A percentile compares a stretch with the other conserved stretches of the same genome.
These are phyloP conservation scores for Lasioglossum villosulum DNA, from an alignment of 2,888 invertebrate genomes.

Conservation along the genomic window DNA sequence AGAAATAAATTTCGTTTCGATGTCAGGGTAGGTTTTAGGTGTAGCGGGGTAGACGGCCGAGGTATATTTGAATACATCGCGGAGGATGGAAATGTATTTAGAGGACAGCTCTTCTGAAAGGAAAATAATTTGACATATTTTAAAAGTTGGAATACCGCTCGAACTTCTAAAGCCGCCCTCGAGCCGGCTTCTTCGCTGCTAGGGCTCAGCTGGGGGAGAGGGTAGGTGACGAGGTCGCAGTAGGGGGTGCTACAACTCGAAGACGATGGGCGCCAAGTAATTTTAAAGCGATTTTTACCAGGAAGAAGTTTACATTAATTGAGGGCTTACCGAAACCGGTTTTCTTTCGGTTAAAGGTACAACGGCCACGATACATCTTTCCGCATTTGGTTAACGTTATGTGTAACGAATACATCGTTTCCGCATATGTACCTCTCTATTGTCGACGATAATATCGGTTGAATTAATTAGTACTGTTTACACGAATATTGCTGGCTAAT, in stretches of 20 bases:
- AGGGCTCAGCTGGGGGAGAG: slow-evolving; percentile 65
- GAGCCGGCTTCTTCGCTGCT: slow-evolving; percentile 58
- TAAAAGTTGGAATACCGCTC: slow-evolving; percentile 82
- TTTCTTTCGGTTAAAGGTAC: background rate
- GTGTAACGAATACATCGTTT: background rate
- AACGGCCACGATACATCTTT: background rate
- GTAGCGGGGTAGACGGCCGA: slow-evolving; percentile 10
- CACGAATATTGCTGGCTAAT: background rate
- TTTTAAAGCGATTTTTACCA: slow-evolving; percentile 79
- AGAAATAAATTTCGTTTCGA: slow-evolving; percentile 54
- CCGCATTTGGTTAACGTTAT: background rate
- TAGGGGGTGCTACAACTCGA: slow-evolving; percentile 41
- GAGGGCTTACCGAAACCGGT: slow-evolving; percentile 71
- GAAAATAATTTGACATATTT: slow-evolving; percentile 84
- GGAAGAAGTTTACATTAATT: slow-evolving; percentile 80
- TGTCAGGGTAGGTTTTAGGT: slow-evolving; percentile 14
- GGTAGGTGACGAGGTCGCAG: slow-evolving; percentile 55
- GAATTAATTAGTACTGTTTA: background rate
- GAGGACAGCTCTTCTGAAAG: slow-evolving; percentile 76
- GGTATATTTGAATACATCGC: slow-evolving; percentile 78
- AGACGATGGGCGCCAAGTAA: slow-evolving; percentile 73
- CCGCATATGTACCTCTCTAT: background rate
- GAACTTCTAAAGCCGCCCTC: slow-evolving; percentile 76
- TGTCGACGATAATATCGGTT: background rate
- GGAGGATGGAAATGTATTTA: slow-evolving; percentile 77